phyloP scores from a whole-genome alignment of 2,113 vertebrate genomes.

The Microcebus griseorufus region DNA sequence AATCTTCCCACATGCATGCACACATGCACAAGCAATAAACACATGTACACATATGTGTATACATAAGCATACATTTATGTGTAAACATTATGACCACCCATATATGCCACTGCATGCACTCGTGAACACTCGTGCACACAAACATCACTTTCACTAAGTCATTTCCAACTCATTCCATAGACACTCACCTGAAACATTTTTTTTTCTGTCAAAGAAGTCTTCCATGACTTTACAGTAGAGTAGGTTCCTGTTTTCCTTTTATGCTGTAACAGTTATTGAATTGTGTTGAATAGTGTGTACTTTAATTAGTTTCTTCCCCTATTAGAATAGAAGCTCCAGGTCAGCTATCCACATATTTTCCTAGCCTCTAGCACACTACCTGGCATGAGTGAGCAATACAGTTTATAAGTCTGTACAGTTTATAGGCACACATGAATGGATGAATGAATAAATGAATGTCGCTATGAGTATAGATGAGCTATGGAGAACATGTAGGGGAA shows the following conservation, averaged over 20 bases:
- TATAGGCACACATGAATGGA: background rate
- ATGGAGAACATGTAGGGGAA: background rate
- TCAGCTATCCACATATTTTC: background rate
- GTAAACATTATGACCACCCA: background rate
- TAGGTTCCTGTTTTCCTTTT: background rate
- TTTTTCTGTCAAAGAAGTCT: background rate
- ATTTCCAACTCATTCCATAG: background rate
- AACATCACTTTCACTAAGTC: background rate
- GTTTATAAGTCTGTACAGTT: background rate
- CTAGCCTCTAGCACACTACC: background rate
- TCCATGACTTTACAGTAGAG: background rate
- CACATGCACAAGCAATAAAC: background rate
- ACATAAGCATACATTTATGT: background rate
- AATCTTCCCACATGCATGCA: background rate
- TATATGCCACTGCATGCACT: background rate
- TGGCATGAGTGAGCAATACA: background rate
- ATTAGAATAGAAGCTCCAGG: background rate
- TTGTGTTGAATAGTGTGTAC: background rate
- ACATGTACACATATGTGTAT: background rate
- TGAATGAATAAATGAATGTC: background rate
- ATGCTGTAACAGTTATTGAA: background rate
- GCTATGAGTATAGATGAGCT: background rate
- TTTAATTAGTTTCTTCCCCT: background rate
- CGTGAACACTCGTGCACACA: background rate
- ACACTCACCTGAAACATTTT: background rate